Base-by-base conservation (phyloP, 2,888 invertebrate genomes). In the Ptychoptera contaminata region DNA sequence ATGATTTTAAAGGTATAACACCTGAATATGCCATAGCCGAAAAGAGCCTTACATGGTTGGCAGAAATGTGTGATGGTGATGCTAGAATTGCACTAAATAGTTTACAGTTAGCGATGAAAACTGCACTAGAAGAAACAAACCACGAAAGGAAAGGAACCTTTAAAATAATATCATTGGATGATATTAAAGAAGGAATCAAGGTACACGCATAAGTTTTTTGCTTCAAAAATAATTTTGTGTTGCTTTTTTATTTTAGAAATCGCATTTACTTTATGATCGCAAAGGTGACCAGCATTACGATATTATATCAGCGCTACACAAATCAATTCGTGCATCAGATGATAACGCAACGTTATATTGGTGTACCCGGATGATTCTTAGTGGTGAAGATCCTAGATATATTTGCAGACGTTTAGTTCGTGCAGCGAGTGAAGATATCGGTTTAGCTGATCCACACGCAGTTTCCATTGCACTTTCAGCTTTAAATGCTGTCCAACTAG, bases 211-310 rank as follows among this genome's bases (percentile, higher is more conserved):
- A n/a, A n/a, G n/a, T n/a, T 52, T 38, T 32, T 31, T 23, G 16
- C 2, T n/a, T 14, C n/a, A n/a, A n/a, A n/a, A n/a, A n/a, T n/a
- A n/a, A n/a, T n/a, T n/a, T n/a, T n/a, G n/a, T n/a, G n/a, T n/a
- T n/a, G 23, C 23, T 23, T 45, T 48, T 46, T 51, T 42, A 12
- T 59, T 62, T 34, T 62, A 81, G 73, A 76, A 81, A 53, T 77
- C 82, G 1, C 85, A 86, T 58, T 70, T 84, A 59, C 57, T 84
- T 34, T 87, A 86, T 60, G 86, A 87, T 58, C 72, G 74, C 45
- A 72, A 75, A 59, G 86, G 87, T 8, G 86, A 87, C 42, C 82
- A 86, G 56, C 86, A 87, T 62, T 87, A 85, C 61, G 82, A 86
- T 59, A 75, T 76, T 35, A 78, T 84, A 53, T 87, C 86, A 2